phyloP scores from a whole-genome alignment of 2,888 invertebrate species.

The Alentia gelatinosa region DNA sequence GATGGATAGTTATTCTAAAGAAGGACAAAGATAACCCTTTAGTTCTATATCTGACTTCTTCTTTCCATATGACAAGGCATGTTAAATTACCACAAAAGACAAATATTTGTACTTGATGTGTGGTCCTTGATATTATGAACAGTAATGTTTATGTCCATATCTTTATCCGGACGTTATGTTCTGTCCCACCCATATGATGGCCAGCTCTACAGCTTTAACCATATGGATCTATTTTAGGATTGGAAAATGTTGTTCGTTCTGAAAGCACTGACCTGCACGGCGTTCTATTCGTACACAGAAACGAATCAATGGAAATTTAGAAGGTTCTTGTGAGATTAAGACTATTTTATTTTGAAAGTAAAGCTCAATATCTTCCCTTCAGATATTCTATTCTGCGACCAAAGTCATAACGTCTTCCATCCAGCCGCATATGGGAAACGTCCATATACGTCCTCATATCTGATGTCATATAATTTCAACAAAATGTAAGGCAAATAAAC shows the following conservation, averaged over 20 bases:
- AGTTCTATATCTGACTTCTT: too few relatives aligned
- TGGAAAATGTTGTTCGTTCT: too few relatives aligned
- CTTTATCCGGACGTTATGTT: neutral
- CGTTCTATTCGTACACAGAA: too few relatives aligned
- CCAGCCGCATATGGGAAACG: neutral
- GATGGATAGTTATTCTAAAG: too few relatives aligned
- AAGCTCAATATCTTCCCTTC: too few relatives aligned
- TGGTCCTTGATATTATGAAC: neutral
- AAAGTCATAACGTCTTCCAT: neutral
- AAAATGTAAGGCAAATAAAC: constrained; percentile 22
- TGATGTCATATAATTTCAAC: constrained; percentile 26
- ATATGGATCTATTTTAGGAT: too few relatives aligned
- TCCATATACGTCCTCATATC: neutral
- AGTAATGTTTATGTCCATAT: neutral
- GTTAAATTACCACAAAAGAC: neutral
- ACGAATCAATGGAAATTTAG: too few relatives aligned
- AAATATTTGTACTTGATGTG: neutral
- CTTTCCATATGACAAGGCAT: neutral
- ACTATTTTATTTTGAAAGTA: too few relatives aligned
- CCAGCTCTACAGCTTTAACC: too few relatives aligned
- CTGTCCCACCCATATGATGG: neutral
- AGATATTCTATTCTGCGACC: neutral
- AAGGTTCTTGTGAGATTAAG: too few relatives aligned
- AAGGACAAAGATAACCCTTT: too few relatives aligned
- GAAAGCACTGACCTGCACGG: too few relatives aligned